Base-by-base conservation (phyloP, 2,888 invertebrate species). In the Micoletzkya japonica region DNA sequence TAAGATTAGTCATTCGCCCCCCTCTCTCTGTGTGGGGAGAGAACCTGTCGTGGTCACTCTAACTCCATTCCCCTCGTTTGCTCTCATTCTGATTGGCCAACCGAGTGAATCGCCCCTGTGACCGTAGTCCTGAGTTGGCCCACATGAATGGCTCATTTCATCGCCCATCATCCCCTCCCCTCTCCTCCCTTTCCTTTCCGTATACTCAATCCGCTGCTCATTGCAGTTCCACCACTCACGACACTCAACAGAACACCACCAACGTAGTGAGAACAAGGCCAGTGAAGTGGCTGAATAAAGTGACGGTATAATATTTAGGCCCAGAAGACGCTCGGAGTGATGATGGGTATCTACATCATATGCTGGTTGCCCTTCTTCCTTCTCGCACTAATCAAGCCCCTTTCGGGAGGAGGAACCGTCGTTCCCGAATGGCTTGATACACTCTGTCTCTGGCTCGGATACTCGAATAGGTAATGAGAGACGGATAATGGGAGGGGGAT, bases 331-430 rank as follows among this genome's bases (percentile, higher is more conserved):
- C 44, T 68, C 44, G 97, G 97, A 70, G 93, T 98, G 76, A 97
- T 98, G 81, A 96, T 97, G 94, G 95, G 95, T n/a, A 94, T 95
- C 17, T 90, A 97, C 87, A 91, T 97, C 7, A 90, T 95, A 74
- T 97, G 96, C 87, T 97, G 97, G 96, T 93, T 95, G 77, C 97
- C 97, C 2, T 98, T 98, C 89, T 98, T 98, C 89, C 94, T 94
- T 63, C 89, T 96, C 74, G 95, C 96, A 2, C 89, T 97, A 72
- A 90, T 95, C 60, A 83, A 84, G 56, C 81, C 84, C 2, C 75
- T 68, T 24, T 20, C 56, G 10, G 56, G 73, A 57, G 54, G 73
- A 59, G 59, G 68, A 1, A 57, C 73, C 50, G 44, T 56, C 17
- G 73, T 81, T n/a, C 81, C 84, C 0, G 71, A 72, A 36, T 84